Conservation (phyloP, 2,113 vertebrate genomes). For the Zingel zingel region DNA sequence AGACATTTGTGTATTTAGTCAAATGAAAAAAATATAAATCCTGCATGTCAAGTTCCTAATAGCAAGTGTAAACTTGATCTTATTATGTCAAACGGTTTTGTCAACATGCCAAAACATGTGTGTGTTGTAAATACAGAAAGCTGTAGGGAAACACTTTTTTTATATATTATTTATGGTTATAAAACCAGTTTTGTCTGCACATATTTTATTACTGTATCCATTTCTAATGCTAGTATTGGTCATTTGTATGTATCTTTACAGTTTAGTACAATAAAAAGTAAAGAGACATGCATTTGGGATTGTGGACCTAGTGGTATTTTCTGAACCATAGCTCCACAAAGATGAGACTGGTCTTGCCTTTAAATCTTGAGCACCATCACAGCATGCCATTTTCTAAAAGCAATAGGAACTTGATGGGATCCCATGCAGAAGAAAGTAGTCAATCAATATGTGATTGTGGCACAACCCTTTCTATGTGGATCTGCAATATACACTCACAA, state of each 20-base stretch:
- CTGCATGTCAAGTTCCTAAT: neutral
- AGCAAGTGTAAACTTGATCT: no score
- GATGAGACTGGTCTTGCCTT: neutral
- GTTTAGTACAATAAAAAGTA: neutral
- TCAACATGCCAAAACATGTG: neutral
- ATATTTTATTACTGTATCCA: neutral
- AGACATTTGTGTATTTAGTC: neutral
- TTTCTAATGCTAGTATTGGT: neutral
- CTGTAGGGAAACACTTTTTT: neutral
- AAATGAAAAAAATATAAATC: neutral
- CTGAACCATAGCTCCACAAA: neutral
- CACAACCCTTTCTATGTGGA: neutral
- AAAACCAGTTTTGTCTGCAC: neutral
- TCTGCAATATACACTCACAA: neutral
- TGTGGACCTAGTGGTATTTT: neutral
- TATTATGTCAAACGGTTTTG: neutral
- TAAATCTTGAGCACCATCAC: neutral
- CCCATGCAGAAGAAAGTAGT: neutral
- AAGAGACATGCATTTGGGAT: neutral
- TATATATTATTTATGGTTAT: neutral
- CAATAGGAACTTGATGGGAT: neutral
- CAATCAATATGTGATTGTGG: conserved; percentile 8
- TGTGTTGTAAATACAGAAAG: neutral
- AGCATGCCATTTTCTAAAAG: neutral
- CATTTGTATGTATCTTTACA: neutral